Percentiles rank a stretch among this genome's conserved stretches.
phyloP scores from a whole-genome alignment of 2,113 vertebrate genomes.

The Pavo muticus region DNA sequence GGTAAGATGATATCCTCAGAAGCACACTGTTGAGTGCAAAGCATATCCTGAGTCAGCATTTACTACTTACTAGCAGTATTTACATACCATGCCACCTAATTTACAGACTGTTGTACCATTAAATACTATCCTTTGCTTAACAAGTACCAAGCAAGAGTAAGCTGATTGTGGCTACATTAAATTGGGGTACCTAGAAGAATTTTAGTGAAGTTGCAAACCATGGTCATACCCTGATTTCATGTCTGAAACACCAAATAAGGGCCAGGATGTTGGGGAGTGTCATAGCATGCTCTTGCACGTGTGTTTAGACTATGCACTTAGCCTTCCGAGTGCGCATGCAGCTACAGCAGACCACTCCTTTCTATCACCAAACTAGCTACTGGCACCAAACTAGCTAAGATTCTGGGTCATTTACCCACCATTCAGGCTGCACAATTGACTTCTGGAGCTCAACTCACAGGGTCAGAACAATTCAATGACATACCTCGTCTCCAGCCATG shows the following conservation, averaged over 20 bases:
- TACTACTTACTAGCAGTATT: not conserved
- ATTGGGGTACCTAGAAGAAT: not conserved
- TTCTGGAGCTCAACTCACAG: not conserved
- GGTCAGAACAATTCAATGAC: not conserved
- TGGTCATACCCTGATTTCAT: accelerated
- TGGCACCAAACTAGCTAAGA: not conserved
- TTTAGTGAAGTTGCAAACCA: accelerated
- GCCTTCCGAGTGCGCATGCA: not conserved
- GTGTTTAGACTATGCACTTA: not conserved
- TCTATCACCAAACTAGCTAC: not conserved
- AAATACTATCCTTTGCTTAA: accelerated
- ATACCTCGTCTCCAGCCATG: accelerated
- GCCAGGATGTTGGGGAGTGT: not conserved
- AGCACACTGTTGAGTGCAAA: not conserved
- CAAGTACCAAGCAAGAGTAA: not conserved
- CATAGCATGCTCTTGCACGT: not conserved
- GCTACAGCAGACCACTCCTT: not conserved
- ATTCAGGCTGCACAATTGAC: not conserved
- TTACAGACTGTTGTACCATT: not conserved
- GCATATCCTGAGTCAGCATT: not conserved
- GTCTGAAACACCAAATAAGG: not conserved
- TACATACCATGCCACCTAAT: not conserved
- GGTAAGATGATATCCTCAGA: not conserved
- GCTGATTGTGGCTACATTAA: not conserved
- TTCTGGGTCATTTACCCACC: not conserved